Conservation (phyloP, 2,113 vertebrate genomes). For the Nyctereutes procyonoides region DNA sequence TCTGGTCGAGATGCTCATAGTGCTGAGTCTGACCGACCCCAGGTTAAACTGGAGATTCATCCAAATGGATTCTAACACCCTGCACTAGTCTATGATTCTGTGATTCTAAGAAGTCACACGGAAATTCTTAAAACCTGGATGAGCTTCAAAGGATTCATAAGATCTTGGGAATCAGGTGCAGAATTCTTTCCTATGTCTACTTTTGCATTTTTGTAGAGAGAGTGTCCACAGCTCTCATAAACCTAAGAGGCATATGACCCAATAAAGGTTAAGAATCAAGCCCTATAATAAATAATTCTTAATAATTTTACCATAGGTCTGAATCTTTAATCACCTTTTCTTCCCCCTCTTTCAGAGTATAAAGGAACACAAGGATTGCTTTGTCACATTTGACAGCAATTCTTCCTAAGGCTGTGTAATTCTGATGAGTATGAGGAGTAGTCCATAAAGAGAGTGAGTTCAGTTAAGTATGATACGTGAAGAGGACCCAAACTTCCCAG, state of each 20-base stretch:
- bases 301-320: conserved; percentile 42
- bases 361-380: conserved; percentile 21
- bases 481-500: conserved; percentile 59
- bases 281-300: conserved; percentile 49
- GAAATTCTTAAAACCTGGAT: not conserved
- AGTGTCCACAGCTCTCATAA: not conserved
- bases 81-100: not conserved
- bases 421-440: not conserved
- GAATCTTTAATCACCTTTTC: conserved; percentile 56
- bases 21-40: not conserved
- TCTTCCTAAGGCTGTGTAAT: conserved; percentile 1
- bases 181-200: not conserved
- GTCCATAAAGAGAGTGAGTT: conserved; percentile 50
- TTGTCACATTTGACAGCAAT: not conserved
- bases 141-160: not conserved
- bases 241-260: not conserved
- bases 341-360: not conserved
- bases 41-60: not conserved
- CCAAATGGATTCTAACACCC: not conserved
- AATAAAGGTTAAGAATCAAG: conserved; percentile 24
- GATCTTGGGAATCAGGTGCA: not conserved
- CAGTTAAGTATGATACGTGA: conserved; percentile 69
- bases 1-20: not conserved
- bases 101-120: conserved; percentile 31
- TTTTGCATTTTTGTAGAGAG: not conserved